Base-by-base conservation (phyloP, 2,113 vertebrate genomes). In the Cyanistes caeruleus region DNA sequence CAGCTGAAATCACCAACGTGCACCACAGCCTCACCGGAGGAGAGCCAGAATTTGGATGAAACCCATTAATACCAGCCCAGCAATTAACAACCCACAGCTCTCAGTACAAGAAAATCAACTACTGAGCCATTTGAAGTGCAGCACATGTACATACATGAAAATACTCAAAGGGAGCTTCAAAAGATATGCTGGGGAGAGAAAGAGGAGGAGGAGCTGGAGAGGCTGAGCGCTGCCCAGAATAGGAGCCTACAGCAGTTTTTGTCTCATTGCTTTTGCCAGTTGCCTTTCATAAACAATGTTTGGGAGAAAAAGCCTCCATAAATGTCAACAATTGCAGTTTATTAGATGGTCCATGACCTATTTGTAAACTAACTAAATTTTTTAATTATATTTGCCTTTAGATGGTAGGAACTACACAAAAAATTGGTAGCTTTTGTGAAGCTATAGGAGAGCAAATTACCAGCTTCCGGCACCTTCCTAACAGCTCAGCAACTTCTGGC, bases 131-230 rank as follows among this genome's bases (percentile, higher is more conserved):
- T 95, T 95, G 84, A 95, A 95, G 70, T 37, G 41, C 3, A 69
- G 81, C 73, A 48, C 96, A 95, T 96, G 97, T 94, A 94, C 70
- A 49, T 95, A 97, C 97, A 97, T 60, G 96, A 95, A 97, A 90
- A 74, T 52, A 87, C 85, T 92, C 73, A 96, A 83, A 93, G 15
- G 27, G 76, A 93, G 73, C 89, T 94, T 97, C 96, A 96, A 97
- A 97, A 94, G 87, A 77, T 39, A 87, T 0, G 4, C 35, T 75
- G 79, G 43, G 60, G 39, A 90, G 64, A 63, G 51, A 82, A 59
- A 53, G 64, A 69, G 64, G 49, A 90, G 93, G 95, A 93, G 93
- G 91, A 87, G 89, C 87, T 44, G 23, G 25, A 64, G 79, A 95
- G 87, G 76, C 81, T 86, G 65, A 86, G 39, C 0, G 6, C 73